Conservation (phyloP, 2,888 invertebrate genomes). For the Folsomia candida region DNA sequence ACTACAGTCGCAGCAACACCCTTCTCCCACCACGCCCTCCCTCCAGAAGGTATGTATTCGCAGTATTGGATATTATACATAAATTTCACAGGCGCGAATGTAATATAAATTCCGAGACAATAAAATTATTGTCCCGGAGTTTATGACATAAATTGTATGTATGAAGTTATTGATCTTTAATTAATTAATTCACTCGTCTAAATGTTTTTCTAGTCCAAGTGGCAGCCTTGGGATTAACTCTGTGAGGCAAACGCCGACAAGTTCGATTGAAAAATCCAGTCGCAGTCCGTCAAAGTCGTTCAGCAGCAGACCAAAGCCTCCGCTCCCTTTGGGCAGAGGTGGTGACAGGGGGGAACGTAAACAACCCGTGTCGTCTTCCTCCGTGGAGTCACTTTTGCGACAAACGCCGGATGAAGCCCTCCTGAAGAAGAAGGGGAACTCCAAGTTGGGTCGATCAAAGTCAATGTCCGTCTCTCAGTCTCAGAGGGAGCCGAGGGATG, state of each 20-base stretch:
- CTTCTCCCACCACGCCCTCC: background rate
- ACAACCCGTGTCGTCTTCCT: background rate
- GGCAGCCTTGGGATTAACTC: background rate
- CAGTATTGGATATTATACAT: no score
- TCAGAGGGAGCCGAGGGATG: background rate
- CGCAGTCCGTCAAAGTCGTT: background rate
- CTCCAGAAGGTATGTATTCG: constrained; percentile 1
- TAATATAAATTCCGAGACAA: no score
- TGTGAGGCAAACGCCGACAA: no score
- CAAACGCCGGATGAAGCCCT: background rate
- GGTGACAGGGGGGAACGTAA: background rate
- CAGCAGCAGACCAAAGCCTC: background rate
- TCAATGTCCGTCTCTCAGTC: background rate
- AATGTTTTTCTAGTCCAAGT: background rate
- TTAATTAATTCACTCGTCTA: background rate
- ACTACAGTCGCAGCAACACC: background rate
- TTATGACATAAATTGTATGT: background rate
- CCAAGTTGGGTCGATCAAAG: background rate
- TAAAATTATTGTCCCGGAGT: background rate
- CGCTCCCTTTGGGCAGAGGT: background rate
- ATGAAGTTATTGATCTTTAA: background rate
- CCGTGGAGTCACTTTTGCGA: background rate
- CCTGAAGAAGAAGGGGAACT: background rate
- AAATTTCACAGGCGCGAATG: no score
- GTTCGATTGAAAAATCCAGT: background rate